Base-by-base conservation (phyloP, 1,140 invertebrate genomes). In the Dreissena rostriformis region DNA sequence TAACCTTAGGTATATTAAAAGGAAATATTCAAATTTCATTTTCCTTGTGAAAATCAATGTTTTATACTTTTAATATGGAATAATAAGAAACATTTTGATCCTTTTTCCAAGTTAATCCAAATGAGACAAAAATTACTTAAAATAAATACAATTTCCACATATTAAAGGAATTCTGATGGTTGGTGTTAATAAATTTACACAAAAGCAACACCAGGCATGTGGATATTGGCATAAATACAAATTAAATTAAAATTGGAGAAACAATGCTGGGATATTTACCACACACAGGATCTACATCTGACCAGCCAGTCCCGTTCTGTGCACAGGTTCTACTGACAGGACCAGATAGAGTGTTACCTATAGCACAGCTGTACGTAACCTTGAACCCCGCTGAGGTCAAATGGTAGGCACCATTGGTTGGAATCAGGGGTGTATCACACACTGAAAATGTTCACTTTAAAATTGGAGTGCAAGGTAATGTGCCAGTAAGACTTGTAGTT, bases 331-430 rank as follows among this genome's bases (percentile, higher is more conserved):
- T 82, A 15, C 39, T 53, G 4, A 29, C 52, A 24, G 66, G 52
- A 26, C 80, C 80, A 52, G 11, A 6, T 11, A 82, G 61, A 8
- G 71, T 63, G 53, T 67, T 75, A 0, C 80, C 80, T n/a, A 28
- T 19, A 7, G 51, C 28, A 57, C 80, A 82, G 28, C 55, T 82
- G 24, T 82, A 82, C 17, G 5, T 11, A 39, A 68, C 80, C 19
- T 39, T 49, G 2, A 8, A 52, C 17, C 57, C 61, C 10, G 24
- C 72, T 17, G 24, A 53, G 28, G 29, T 75, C 52, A 82, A 28
- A 28, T 29, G 15, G 11, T 74, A 10, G 19, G 12, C 17, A n/a
- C 71, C 80, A 75, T 82, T 66, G 4, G 10, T 28, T 51, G 72
- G 80, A 24, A 22, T 19, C 0, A 12, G 22, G 4, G 80, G 80